Evolutionary conservation across 2,888 invertebrate genomes (phyloP).

Genomic region (Scaptomyza parva): DNA sequence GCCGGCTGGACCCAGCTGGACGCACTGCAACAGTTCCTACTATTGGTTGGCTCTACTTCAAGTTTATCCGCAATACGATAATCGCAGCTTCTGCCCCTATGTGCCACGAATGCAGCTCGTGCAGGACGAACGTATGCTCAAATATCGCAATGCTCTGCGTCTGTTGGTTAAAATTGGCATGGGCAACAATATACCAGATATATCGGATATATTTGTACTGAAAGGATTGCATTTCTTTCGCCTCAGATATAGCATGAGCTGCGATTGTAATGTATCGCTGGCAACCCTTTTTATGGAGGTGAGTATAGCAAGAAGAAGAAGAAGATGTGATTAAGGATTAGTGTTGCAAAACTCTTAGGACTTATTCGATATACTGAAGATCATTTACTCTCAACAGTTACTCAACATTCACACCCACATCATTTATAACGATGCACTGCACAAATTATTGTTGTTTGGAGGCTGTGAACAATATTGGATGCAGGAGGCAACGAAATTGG

Average conservation of each 20-base stretch:
- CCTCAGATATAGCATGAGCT: slow-evolving; percentile 50
- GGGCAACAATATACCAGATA: slow-evolving; percentile 51
- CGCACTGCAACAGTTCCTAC: slow-evolving; percentile 45
- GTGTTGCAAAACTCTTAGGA: neutral
- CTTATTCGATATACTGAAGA: neutral
- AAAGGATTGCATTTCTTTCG: slow-evolving; percentile 64
- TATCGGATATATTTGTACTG: slow-evolving; percentile 60
- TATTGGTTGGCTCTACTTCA: slow-evolving; percentile 62
- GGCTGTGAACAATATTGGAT: slow-evolving; percentile 30
- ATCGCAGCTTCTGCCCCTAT: slow-evolving; percentile 65
- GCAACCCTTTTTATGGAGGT: slow-evolving; percentile 60
- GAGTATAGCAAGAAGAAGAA: neutral
- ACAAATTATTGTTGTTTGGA: slow-evolving; percentile 44
- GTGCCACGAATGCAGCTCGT: slow-evolving; percentile 62
- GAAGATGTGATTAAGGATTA: neutral
- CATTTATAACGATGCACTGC: slow-evolving; percentile 53
- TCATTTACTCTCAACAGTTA: slow-evolving; percentile 33
- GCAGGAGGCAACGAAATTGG: slow-evolving; percentile 47
- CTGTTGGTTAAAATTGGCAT: slow-evolving; percentile 57
- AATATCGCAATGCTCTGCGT: slow-evolving; percentile 61
- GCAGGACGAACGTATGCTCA: slow-evolving; percentile 55
- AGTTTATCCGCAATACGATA: slow-evolving; percentile 58
- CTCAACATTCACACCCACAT: slow-evolving; percentile 57
- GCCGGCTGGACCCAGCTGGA: slow-evolving; percentile 50
- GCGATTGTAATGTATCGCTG: slow-evolving; percentile 61